Evolutionary conservation across 1,140 invertebrate genomes (phyloP).

Genomic region (Penaeus chinensis): DNA sequence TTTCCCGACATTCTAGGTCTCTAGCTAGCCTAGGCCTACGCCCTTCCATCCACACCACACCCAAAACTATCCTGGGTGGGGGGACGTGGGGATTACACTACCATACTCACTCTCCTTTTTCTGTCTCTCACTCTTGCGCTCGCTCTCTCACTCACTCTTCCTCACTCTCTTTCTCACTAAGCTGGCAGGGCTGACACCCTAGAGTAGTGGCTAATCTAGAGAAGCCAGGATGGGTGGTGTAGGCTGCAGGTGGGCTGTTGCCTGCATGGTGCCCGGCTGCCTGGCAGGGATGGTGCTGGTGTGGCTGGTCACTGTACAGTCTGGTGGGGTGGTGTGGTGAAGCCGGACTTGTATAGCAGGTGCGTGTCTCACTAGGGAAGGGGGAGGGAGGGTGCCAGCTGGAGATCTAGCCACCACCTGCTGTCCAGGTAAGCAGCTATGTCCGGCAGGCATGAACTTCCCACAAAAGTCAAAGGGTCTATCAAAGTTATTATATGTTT

Average conservation of each 20-base stretch:
- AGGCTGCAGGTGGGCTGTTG: slow-evolving; percentile 9
- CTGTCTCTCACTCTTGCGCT: too few relatives aligned
- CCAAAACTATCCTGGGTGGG: slow-evolving; percentile 4
- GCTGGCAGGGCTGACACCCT: slow-evolving; percentile 14
- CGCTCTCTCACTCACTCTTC: too few relatives aligned
- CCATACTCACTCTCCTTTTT: too few relatives aligned
- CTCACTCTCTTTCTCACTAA: slow-evolving; percentile 11
- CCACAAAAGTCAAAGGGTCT: neutral
- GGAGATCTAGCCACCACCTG: neutral
- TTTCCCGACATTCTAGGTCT: too few relatives aligned
- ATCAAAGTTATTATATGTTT: too few relatives aligned
- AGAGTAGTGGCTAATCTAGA: slow-evolving; percentile 31
- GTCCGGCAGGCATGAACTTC: neutral
- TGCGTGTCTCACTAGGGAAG: slow-evolving; percentile 39
- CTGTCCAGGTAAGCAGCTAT: neutral
- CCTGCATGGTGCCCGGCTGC: slow-evolving; percentile 12
- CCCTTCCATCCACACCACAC: slow-evolving; percentile 1
- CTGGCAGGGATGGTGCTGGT: slow-evolving; percentile 14
- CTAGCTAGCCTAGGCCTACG: neutral
- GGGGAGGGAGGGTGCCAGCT: slow-evolving; percentile 29
- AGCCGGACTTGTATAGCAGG: slow-evolving; percentile 34
- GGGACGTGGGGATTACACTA: too few relatives aligned
- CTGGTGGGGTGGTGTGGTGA: slow-evolving; percentile 38
- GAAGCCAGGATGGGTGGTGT: slow-evolving; percentile 34
- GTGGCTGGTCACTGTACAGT: slow-evolving; percentile 33